Conservation (phyloP, 2,888 invertebrate species). For the Bombyx huttoni region DNA sequence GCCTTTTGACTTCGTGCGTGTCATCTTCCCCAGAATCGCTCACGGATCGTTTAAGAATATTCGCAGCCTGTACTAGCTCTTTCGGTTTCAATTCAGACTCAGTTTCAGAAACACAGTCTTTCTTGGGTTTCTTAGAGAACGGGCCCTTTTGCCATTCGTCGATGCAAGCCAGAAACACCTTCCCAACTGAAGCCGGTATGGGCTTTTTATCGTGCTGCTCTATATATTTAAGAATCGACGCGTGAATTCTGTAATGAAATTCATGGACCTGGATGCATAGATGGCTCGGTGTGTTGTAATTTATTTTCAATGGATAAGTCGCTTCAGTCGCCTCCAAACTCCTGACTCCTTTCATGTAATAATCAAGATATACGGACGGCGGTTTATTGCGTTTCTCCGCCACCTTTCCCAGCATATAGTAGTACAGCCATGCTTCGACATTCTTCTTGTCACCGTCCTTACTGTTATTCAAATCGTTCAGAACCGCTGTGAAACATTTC, state of each 20-base stretch:
- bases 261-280: constrained; percentile 92
- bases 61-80: constrained; percentile 50
- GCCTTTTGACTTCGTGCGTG: constrained; percentile 46
- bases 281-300: constrained; percentile 86
- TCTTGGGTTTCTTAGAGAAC: constrained; percentile 45
- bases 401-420: constrained; percentile 97
- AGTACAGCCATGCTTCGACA: constrained; percentile 93
- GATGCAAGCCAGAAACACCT: constrained; percentile 73
- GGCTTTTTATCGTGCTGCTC: constrained; percentile 82
- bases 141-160: constrained; percentile 60
- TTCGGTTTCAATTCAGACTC: constrained; percentile 32
- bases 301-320: constrained; percentile 88
- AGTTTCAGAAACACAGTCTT: constrained; percentile 26
- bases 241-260: constrained; percentile 87
- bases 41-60: constrained; percentile 59
- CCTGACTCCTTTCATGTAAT: constrained; percentile 85
- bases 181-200: constrained; percentile 72
- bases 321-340: constrained; percentile 85
- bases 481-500: constrained; percentile 82
- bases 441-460: constrained; percentile 71
- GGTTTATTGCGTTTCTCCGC: constrained; percentile 87
- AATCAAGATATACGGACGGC: constrained; percentile 81
- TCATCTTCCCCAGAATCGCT: constrained; percentile 62
- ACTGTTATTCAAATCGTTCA: constrained; percentile 71
- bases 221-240: constrained; percentile 89